Conservation (phyloP, 2,797 vertebrate genomes). For the Melanotaenia nigrans region DNA sequence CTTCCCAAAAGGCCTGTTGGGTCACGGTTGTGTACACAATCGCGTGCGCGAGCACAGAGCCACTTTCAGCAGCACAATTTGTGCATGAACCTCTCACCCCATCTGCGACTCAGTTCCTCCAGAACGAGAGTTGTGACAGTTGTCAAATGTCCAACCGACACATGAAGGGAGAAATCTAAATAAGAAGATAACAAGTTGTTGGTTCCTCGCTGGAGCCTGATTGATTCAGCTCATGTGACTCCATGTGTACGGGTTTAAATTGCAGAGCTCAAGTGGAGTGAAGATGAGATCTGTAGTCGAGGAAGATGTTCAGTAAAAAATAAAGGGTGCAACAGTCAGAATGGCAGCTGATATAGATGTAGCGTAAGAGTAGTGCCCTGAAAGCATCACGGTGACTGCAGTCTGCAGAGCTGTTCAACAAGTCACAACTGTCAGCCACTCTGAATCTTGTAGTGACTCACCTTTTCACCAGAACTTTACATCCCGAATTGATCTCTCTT, state of each 20-base stretch:
- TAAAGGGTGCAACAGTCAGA: background rate
- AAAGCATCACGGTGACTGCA: background rate
- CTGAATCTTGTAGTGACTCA: constrained; percentile 28
- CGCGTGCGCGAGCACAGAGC: constrained; percentile 4
- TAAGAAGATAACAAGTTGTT: constrained; percentile 17
- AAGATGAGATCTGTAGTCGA: background rate
- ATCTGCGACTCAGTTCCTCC: constrained; percentile 54
- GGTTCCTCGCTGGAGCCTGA: constrained; percentile 3
- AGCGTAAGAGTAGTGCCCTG: background rate
- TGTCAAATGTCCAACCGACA: constrained; percentile 55
- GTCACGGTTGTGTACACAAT: constrained; percentile 56
- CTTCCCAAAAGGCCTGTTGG: constrained; percentile 63
- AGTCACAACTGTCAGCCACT: constrained; percentile 25
- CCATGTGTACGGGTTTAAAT: background rate
- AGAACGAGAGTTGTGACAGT: constrained; percentile 43
- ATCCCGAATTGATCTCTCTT: background rate
- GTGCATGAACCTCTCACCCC: constrained; percentile 49
- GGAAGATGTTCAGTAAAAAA: background rate
- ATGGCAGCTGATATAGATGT: constrained; percentile 19
- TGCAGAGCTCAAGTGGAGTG: background rate
- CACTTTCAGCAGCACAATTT: constrained; percentile 38
- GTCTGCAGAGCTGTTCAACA: constrained; percentile 16
- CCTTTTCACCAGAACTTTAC: constrained; percentile 6
- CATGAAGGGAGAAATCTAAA: constrained; percentile 40
- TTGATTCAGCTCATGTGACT: background rate